These are phyloP conservation scores for Lichenostomus cassidix DNA, from an alignment of 2,113 vertebrate genomes.

Conservation along the genomic window DNA sequence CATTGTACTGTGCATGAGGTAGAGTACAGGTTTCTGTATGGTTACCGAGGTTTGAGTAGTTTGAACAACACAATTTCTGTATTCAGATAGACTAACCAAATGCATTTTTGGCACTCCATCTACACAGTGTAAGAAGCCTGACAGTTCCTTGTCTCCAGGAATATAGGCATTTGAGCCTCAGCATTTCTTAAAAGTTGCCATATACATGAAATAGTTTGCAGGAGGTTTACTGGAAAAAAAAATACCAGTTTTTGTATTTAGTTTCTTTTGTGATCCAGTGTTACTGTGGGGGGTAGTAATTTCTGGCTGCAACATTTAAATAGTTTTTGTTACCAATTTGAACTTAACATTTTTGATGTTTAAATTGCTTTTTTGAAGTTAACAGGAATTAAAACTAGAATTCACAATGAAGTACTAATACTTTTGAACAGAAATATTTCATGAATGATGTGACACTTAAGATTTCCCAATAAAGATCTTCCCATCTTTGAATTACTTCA, in stretches of 20 bases:
- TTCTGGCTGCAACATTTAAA: not conserved
- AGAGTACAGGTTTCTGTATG: not conserved
- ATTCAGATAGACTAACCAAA: not conserved
- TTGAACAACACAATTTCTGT: fast-evolving
- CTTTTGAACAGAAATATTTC: not conserved
- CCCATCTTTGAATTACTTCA: not conserved
- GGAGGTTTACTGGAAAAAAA: not conserved
- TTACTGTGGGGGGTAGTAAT: not conserved
- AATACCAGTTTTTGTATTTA: fast-evolving
- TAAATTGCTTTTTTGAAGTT: not conserved
- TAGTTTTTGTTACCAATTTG: not conserved
- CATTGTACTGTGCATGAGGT: fast-evolving
- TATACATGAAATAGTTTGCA: not conserved
- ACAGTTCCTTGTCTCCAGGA: not conserved
- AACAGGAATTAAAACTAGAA: not conserved
- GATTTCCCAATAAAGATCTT: not conserved
- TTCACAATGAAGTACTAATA: not conserved
- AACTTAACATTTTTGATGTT: not conserved
- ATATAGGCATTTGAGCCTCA: not conserved
- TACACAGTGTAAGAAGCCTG: not conserved
- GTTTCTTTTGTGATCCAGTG: not conserved
- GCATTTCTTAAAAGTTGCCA: not conserved
- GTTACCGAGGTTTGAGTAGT: not conserved
- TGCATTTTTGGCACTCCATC: not conserved
- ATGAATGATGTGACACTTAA: not conserved